A percentile compares a stretch with the other conserved stretches of the same genome.
Conservation (phyloP, 2,113 vertebrate species). For the Chionodraco myersi region DNA sequence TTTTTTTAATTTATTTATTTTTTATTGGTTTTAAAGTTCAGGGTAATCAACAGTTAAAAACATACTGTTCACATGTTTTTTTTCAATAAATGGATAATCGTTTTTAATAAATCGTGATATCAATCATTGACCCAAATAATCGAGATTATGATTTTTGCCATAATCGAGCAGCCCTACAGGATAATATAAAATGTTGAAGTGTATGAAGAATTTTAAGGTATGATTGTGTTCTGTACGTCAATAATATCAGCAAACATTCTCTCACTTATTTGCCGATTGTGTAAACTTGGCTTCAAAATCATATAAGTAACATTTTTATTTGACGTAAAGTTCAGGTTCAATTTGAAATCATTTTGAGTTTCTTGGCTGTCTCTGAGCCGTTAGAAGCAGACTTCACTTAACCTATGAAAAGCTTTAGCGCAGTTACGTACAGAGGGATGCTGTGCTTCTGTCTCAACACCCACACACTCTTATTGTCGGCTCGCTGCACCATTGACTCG, state of each 20-base stretch:
- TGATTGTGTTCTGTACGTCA: neutral
- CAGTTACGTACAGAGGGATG: constrained; percentile 45
- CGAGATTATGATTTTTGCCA: too few relatives aligned
- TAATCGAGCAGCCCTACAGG: too few relatives aligned
- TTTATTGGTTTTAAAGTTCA: too few relatives aligned
- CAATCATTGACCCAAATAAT: too few relatives aligned
- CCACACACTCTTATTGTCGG: constrained; percentile 66
- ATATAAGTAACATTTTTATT: neutral
- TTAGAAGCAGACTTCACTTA: constrained; percentile 34
- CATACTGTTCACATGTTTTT: too few relatives aligned
- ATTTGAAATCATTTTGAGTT: constrained; percentile 9
- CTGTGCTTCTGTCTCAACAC: constrained; percentile 51
- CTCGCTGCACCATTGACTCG: constrained; percentile 56
- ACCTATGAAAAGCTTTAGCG: constrained; percentile 44
- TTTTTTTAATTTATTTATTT: too few relatives aligned
- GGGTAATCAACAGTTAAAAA: too few relatives aligned
- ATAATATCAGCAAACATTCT: neutral
- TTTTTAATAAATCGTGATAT: too few relatives aligned
- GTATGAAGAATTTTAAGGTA: neutral
- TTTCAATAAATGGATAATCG: too few relatives aligned
- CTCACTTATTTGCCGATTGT: neutral
- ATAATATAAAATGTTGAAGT: neutral
- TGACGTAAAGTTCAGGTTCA: neutral
- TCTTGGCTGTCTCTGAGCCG: neutral
- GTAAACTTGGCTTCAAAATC: neutral